Evolutionary conservation across 2,797 vertebrate species (phyloP).

Genomic region (Sus cebifrons): DNA sequence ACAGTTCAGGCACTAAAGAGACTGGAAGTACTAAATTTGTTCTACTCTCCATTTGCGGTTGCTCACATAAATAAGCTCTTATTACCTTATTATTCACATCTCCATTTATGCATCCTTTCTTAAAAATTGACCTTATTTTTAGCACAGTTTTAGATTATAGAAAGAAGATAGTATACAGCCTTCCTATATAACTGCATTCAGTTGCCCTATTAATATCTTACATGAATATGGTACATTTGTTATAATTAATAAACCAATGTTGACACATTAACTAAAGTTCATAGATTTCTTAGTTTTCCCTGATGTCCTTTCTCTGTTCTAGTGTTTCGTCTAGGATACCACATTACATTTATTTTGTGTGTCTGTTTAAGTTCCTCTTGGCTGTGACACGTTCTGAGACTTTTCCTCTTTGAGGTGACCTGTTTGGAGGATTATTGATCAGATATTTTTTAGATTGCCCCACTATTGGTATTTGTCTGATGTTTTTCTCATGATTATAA

Average conservation of each 20-base stretch:
- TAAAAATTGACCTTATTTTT: neutral
- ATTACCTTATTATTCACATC: neutral
- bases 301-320: neutral
- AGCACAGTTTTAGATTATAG: conserved; percentile 3
- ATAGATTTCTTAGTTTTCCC: neutral
- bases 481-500: neutral
- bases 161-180: neutral
- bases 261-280: neutral
- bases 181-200: neutral
- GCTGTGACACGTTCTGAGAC: neutral
- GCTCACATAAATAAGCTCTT: neutral
- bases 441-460: neutral
- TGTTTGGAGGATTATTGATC: neutral
- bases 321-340: neutral
- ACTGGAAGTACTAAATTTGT: neutral
- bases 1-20: neutral
- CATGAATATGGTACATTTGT: neutral
- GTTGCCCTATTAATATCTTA: neutral
- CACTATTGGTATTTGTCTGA: neutral
- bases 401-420: neutral
- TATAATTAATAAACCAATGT: neutral
- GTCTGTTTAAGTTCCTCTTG: neutral
- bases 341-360: neutral
- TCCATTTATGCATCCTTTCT: neutral
- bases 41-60: neutral